Base-by-base conservation (phyloP, 1,140 invertebrate species). In the Neuroterus valhalla region DNA sequence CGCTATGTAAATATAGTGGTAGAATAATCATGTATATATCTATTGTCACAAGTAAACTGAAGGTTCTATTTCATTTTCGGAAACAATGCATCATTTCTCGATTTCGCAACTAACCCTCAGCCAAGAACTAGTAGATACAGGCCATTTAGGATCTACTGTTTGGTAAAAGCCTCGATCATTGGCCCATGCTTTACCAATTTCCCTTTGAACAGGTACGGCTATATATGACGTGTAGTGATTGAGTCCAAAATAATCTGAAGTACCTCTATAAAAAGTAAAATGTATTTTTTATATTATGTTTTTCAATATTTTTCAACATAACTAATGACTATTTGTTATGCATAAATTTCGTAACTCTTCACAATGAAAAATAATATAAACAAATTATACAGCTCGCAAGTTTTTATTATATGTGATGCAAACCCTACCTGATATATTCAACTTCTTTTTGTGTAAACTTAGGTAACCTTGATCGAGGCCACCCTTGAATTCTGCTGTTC, bases 151-250 rank as follows among this genome's bases (percentile, higher is more conserved):
- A 75, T 90, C 79, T 1, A 66, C n/a, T 12, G 6, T 76, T 0
- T 45, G n/a, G 17, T 74, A 23, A 10, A 87, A 21, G 6, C 85
- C 82, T 2, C 79, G 71, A 43, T 91, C 88, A 12, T 85, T 71
- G 4, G 76, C 69, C 52, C 81, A 85, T 0, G 81, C 76, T 0
- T 77, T 71, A 0, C 67, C 48, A 10, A 66, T 17, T 19, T 15
- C 83, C 79, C 75, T 89, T 70, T 67, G 80, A 2, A 84, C 83
- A 12, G 68, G 38, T 55, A 84, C 74, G 0, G 81, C 78, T 1
- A 84, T 0, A 12, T 31, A 80, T 0, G 92, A 89, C 0, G 91
- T 91, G 73, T 93, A 93, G 75, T 93, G 91, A 84, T 93, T 93
- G 2, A 93, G 71, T 2, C 91, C 92, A 8, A 93, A 83, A 82